Evolutionary conservation across 2,888 invertebrate species (phyloP), one percentile per base, ranked within the genome.

Genomic region (Drosophila ochracea): DNA sequence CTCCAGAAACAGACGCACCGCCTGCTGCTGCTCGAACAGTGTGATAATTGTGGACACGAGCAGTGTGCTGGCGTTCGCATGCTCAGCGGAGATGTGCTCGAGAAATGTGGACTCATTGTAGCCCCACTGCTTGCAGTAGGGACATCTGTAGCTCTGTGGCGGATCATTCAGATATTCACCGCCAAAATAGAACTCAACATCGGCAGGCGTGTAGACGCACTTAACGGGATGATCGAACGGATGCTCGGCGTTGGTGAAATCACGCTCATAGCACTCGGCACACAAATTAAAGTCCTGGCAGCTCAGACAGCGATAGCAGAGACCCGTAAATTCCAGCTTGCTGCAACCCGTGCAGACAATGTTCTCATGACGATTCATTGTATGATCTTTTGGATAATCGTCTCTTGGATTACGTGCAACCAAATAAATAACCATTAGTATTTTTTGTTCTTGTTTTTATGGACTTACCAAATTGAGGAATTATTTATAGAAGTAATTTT

Each of bases 51-150:
- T 89, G 53, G 84, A 77, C 7, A 87, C 86, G 6, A 87, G 66
- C 69, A 78, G 35, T 0, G 83, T 60, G 31, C 82, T 84, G 30
- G 86, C 87, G 9, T 68, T 69, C 7, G 68, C 72, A 58, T 87
- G 87, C 58, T 72, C 37, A 0, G 76, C 74, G 1, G 83, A 74
- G 0, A 89, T 72, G 25, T 87, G 87, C 64, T 84, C 83, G 63
- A 87, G 55, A 41, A 87, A 86, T 11, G 82, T 77, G 28, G 84
- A 82, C 72, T 87, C 87, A 52, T 80, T 82, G 63, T 74, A 84
- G 49, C 89, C 89, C 87, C 89, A 87, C 5, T 66, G 62, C 66
- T 89, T 89, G 72, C 87, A 87, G 57, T 87, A 87, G 1, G 87
- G 87, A 50, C 87, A 87, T 7, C 87, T 74, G 33, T 89, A 87